Evolutionary conservation across 2,113 vertebrate genomes (phyloP), one percentile per base, ranked within the genome.

Genomic region (Mixornis gularis): DNA sequence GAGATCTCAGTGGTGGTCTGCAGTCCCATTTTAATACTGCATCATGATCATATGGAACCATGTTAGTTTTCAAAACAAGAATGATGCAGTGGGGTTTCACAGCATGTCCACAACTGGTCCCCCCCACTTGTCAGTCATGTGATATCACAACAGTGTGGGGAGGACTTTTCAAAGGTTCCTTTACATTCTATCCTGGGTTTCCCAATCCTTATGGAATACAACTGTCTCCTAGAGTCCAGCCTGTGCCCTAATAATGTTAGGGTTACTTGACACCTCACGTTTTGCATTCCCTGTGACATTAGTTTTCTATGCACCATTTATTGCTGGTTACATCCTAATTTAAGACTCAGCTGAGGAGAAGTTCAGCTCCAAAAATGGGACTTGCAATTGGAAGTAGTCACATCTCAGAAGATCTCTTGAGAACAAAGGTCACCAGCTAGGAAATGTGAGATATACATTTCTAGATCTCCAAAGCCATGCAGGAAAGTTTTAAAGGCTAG

Each of bases 231-330:
- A 40, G 52, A 41, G 56, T 41, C 27, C 56, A 79, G 24, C 6
- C 21, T 1, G 0, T 14, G 7, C 72, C 64, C 46, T 73, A 58
- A 26, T 12, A 56, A 55, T 1, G 0, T 18, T 22, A 30, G 9
- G 17, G 18, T 70, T 46, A 51, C 36, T 20, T 71, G 20, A n/a
- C 16, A 26, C 9, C 18, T 68, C 1, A 4, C 7, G 10, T 51
- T 80, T 83, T 43, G 9, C 36, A n/a, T 13, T 60, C 32, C 43
- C 25, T 20, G 1, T 64, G 46, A 55, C 7, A 48, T 59, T 10
- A 62, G 14, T 26, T 60, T 29, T 19, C 36, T 41, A 1, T 46
- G 22, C 16, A 30, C 15, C 9, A 24, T 52, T 81, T 86, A 17
- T 32, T 68, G 62, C 32, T 60, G 30, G 12, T 72, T 81, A 34